phyloP scores from a whole-genome alignment of 2,797 vertebrate species.

The Gobionotothen gibberifrons region DNA sequence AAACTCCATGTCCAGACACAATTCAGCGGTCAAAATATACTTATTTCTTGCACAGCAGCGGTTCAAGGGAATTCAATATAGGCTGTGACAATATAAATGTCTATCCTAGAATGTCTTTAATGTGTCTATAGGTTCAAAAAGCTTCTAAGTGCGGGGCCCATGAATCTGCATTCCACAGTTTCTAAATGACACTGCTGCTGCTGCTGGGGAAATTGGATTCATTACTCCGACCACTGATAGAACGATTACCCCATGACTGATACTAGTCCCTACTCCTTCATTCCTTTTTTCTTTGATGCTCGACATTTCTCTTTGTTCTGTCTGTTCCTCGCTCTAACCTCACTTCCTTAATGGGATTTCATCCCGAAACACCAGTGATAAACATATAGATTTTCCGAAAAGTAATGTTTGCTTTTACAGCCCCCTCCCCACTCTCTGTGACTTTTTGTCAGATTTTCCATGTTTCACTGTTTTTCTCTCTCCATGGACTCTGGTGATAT shows the following conservation, averaged over 20 bases:
- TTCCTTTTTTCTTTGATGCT: slow-evolving; percentile 61
- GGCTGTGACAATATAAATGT: slow-evolving; percentile 67
- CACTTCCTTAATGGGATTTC: slow-evolving; percentile 58
- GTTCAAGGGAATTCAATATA: slow-evolving; percentile 49
- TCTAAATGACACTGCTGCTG: slow-evolving; percentile 61
- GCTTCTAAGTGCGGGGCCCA: slow-evolving; percentile 31
- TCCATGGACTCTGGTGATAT: slow-evolving; percentile 15
- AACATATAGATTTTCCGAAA: slow-evolving; percentile 45
- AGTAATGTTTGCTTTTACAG: slow-evolving; percentile 57
- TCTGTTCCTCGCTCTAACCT: slow-evolving; percentile 48
- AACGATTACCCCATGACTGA: slow-evolving; percentile 70
- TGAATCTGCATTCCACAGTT: slow-evolving; percentile 71
- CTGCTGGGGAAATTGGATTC: slow-evolving; percentile 74
- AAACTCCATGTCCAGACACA: neutral
- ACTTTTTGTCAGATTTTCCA: slow-evolving; percentile 8
- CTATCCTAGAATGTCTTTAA: slow-evolving; percentile 57
- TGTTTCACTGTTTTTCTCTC: slow-evolving; percentile 3
- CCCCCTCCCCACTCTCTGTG: slow-evolving; percentile 18
- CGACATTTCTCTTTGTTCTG: slow-evolving; percentile 48
- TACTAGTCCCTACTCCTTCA: slow-evolving; percentile 53
- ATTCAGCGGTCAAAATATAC: slow-evolving; percentile 22
- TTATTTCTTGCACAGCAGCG: slow-evolving; percentile 38
- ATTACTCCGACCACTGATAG: slow-evolving; percentile 73
- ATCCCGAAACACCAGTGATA: slow-evolving; percentile 41
- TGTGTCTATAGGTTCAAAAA: slow-evolving; percentile 55